A percentile compares a stretch with the other conserved stretches of the same genome.
Conservation (phyloP, 2,113 vertebrate genomes). For the Menidia beryllina region DNA sequence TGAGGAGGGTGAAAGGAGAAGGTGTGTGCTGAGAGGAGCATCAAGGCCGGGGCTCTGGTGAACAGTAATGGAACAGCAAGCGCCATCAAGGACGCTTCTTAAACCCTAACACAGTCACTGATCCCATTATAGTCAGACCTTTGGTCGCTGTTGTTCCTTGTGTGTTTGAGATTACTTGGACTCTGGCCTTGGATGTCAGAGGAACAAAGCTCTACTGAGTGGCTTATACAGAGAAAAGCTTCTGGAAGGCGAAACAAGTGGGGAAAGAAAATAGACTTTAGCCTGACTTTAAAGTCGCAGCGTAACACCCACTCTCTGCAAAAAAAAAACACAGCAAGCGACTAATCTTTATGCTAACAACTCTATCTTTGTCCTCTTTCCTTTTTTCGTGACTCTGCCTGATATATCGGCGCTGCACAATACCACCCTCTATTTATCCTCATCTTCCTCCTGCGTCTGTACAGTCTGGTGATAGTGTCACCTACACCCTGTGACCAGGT, state of each 20-base stretch:
- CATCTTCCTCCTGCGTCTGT: constrained; percentile 5
- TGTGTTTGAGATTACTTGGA: constrained; percentile 48
- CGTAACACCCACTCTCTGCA: not conserved
- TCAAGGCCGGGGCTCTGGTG: constrained; percentile 21
- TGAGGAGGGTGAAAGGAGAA: constrained; percentile 36
- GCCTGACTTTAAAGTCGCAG: not conserved
- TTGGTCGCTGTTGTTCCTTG: constrained; percentile 32
- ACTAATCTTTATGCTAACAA: not conserved
- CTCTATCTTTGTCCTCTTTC: constrained; percentile 5
- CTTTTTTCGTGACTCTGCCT: constrained; percentile 9
- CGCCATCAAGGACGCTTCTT: constrained; percentile 53
- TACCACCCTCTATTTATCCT: constrained; percentile 31
- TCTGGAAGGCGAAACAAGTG: constrained; percentile 11
- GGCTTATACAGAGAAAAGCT: constrained; percentile 17
- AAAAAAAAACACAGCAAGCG: not conserved
- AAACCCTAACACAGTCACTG: constrained; percentile 62
- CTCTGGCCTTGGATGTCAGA: constrained; percentile 61
- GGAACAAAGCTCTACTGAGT: constrained; percentile 41
- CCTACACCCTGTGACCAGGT: constrained; percentile 63
- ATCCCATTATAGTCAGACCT: constrained; percentile 61
- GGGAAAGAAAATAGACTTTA: constrained; percentile 4
- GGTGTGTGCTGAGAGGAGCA: constrained; percentile 29
- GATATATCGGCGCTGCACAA: constrained; percentile 5
- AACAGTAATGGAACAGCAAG: constrained; percentile 51
- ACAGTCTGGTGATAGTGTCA: constrained; percentile 69